A percentile compares a stretch with the other conserved stretches of the same genome.
phyloP scores from a whole-genome alignment of 2,797 vertebrate species.

The Ispidina picta region DNA sequence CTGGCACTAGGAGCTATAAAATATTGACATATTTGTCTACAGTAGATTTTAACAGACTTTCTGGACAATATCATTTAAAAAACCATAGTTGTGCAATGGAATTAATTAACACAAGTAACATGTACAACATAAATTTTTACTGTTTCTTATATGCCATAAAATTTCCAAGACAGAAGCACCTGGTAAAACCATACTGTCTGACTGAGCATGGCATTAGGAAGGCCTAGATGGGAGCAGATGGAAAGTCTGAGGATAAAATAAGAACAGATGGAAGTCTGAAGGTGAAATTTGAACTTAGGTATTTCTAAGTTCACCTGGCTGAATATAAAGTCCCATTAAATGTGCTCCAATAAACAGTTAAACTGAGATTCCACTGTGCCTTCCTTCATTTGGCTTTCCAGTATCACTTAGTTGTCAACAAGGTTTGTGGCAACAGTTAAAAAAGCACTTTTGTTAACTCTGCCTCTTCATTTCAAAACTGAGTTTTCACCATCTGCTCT shows the following conservation, averaged over 20 bases:
- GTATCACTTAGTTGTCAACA: not conserved
- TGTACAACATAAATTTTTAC: conserved; percentile 65
- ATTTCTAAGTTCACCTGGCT: conserved; percentile 65
- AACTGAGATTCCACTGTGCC: not conserved
- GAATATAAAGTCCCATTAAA: conserved; percentile 54
- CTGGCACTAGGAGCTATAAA: conserved; percentile 44
- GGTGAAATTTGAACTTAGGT: conserved; percentile 72
- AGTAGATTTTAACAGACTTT: conserved; percentile 61
- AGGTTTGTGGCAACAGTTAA: conserved; percentile 4
- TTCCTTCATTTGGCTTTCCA: not conserved
- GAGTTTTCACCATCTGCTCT: not conserved
- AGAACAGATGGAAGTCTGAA: conserved; percentile 74
- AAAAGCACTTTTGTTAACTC: not conserved
- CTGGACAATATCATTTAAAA: conserved; percentile 63
- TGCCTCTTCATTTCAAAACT: not conserved
- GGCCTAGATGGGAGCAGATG: conserved; percentile 71
- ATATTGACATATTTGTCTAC: conserved; percentile 3
- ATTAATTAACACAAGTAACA: conserved; percentile 71
- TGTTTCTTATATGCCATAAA: conserved; percentile 66
- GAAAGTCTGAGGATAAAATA: conserved; percentile 72
- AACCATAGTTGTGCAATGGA: conserved; percentile 57
- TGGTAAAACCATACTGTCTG: conserved; percentile 60
- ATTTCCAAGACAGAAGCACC: conserved; percentile 74
- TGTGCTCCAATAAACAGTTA: conserved; percentile 28
- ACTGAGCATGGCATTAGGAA: conserved; percentile 57